Base-by-base conservation (phyloP, 2,113 vertebrate species). In the Synchiropus splendidus region DNA sequence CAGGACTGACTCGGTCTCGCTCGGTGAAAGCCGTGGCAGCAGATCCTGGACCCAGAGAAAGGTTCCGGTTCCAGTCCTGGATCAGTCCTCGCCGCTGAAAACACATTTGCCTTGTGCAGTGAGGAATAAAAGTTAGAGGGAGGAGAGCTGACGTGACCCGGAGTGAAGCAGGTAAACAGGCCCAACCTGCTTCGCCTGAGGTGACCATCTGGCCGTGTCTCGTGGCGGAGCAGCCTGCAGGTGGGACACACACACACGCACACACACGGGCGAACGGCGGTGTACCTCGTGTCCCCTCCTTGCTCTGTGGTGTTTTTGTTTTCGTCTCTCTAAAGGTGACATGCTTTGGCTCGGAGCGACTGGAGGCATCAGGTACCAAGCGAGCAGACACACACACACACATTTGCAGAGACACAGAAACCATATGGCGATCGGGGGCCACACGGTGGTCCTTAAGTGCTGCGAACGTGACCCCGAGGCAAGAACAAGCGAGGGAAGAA, bases 131-230 rank as follows among this genome's bases (percentile, higher is more conserved):
- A 6, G 31, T 18, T 35, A 11, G 13, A 39, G 37, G 31, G 13
- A 27, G 36, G 14, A 12, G 27, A 36, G 1, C 67, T 81, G 83
- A 82, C 77, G 75, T 77, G 79, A 84, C 80, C 85, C 82, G 60
- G 65, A 78, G 68, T 72, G 70, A 67, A 75, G 77, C 77, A 82
- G 79, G 80, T 83, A 84, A 83, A 84, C 81, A 82, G 75, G 77
- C 76, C 64, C 75, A 81, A 77, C 76, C 79, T 81, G 79, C 74
- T 83, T 76, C 48, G 81, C 85, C 80, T 77, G 67, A 54, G 84
- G 83, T 83, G 74, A 76, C 83, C 84, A 86, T 84, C 79, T 85
- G 85, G 83, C 64, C 75, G 62, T 54, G 74, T 75, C 74, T 80
- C 78, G 63, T 61, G 61, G 70, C 56, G 64, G 63, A 66, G n/a